Percentiles rank a stretch among this genome's conserved stretches.
Conservation (phyloP, 2,888 invertebrate species). For the Hirtodrosophila confusa region DNA sequence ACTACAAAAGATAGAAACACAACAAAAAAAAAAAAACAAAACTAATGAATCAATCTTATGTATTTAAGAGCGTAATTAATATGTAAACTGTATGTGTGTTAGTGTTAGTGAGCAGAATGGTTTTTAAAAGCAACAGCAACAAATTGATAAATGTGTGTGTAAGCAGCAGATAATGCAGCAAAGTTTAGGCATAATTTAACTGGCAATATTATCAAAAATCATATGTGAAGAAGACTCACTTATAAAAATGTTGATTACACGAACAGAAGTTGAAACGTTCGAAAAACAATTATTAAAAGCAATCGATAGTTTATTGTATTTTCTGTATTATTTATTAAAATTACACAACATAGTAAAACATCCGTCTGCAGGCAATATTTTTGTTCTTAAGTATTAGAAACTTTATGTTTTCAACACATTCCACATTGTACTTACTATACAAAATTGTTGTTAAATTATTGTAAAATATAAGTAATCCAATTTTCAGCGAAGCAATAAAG, state of each 20-base stretch:
- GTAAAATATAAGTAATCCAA: conserved; percentile 45
- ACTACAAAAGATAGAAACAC: conserved; percentile 29
- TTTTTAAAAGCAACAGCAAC: conserved; percentile 65
- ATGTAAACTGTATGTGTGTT: conserved; percentile 77
- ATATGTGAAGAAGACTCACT: conserved; percentile 7
- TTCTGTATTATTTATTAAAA: conserved; percentile 58
- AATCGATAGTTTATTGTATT: conserved; percentile 59
- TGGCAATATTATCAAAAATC: conserved; percentile 53
- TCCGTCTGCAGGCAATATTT: conserved; percentile 74
- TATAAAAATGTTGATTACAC: conserved; percentile 40
- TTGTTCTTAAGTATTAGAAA: conserved; percentile 56
- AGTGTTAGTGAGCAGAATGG: conserved; percentile 74
- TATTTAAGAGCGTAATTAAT: conserved; percentile 63
- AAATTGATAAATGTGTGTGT: conserved; percentile 57
- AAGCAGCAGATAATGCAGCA: conserved; percentile 39
- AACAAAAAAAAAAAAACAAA: conserved; percentile 21
- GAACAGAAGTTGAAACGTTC: conserved; percentile 41
- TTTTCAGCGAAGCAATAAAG: conserved; percentile 51
- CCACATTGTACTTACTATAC: conserved; percentile 67
- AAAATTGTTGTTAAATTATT: conserved; percentile 62
- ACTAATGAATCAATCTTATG: conserved; percentile 59
- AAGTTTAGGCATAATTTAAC: conserved; percentile 34
- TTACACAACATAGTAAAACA: conserved; percentile 29
- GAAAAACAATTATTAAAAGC: conserved; percentile 36
- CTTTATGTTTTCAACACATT: conserved; percentile 61